These are phyloP conservation scores for Rhopalosiphum nymphaeae DNA, from an alignment of 2,888 invertebrate genomes.

Conservation along the genomic window DNA sequence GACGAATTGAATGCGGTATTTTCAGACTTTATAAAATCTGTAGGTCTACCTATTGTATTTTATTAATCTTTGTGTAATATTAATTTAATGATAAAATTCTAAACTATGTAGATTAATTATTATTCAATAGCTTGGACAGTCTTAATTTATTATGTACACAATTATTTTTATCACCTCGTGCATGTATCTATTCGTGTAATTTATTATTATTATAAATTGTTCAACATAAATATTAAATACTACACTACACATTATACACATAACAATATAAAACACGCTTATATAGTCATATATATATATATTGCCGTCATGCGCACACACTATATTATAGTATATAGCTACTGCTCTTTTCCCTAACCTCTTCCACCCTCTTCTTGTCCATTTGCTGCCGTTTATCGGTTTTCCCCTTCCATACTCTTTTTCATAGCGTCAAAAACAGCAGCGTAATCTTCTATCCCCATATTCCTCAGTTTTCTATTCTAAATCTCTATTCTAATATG, in stretches of 20 bases:
- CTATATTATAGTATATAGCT: not conserved
- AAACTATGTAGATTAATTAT: not conserved
- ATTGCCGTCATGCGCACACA: slow-evolving; percentile 39
- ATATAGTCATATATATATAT: not conserved
- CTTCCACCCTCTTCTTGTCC: not conserved
- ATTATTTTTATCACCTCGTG: not conserved
- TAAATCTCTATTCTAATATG: slow-evolving; percentile 53
- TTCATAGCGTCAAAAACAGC: slow-evolving; percentile 58
- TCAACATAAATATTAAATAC: slow-evolving; percentile 10
- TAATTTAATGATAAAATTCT: not conserved
- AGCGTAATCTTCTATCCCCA: slow-evolving; percentile 53
- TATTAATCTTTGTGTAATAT: not conserved
- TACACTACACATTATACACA: not conserved
- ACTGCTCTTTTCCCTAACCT: slow-evolving; percentile 52
- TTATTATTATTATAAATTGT: not conserved
- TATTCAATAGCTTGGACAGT: not conserved
- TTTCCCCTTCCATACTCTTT: slow-evolving; percentile 40
- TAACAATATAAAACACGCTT: not conserved
- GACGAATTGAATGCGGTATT: not conserved
- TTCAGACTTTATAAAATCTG: not conserved
- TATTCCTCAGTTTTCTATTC: slow-evolving; percentile 28
- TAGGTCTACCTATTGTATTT: not conserved
- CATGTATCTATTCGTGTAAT: not conserved
- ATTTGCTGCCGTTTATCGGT: slow-evolving; percentile 60
- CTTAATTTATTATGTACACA: not conserved